Evolutionary conservation across 2,113 vertebrate species (phyloP).

Genomic region (Barbus barbus): DNA sequence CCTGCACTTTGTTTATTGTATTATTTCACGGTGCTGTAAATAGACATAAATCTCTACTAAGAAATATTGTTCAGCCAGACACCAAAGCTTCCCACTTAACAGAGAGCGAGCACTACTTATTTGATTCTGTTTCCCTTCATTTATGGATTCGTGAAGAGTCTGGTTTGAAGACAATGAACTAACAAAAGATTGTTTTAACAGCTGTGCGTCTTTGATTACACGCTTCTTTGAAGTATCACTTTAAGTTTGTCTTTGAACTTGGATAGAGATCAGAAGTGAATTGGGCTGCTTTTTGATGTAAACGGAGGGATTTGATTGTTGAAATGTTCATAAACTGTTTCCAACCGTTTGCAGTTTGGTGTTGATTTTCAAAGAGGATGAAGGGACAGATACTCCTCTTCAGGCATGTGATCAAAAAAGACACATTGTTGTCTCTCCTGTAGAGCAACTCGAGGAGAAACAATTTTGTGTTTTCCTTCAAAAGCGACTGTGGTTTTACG

Average conservation of each 20-base stretch:
- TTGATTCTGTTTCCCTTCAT: constrained; percentile 73
- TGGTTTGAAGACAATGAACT: constrained; percentile 95
- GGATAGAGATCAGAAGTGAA: constrained; percentile 99
- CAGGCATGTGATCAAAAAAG: constrained; percentile 59
- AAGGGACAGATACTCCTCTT: constrained; percentile 56
- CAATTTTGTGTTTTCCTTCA: constrained; percentile 51
- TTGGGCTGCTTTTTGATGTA: constrained; percentile 91
- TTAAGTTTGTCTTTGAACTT: constrained; percentile 98
- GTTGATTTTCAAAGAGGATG: constrained; percentile 71
- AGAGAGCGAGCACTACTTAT: too few species aligned
- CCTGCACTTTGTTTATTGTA: constrained; percentile 64
- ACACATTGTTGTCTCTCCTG: constrained; percentile 54
- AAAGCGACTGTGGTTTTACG: constrained; percentile 49
- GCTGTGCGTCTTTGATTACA: constrained; percentile 99
- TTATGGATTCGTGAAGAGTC: constrained; percentile 87
- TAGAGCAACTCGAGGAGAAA: constrained; percentile 41
- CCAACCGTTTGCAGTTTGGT: constrained; percentile 80
- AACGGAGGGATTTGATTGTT: constrained; percentile 92
- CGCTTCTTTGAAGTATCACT: constrained; percentile 98
- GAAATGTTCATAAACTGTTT: constrained; percentile 90
- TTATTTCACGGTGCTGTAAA: constrained; percentile 70
- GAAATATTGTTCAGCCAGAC: constrained; percentile 71
- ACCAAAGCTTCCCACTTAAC: constrained; percentile 73
- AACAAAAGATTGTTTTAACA: constrained; percentile 99
- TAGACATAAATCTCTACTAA: constrained; percentile 72